Base-by-base conservation (phyloP, 2,113 vertebrate genomes). In the Egretta garzetta region DNA sequence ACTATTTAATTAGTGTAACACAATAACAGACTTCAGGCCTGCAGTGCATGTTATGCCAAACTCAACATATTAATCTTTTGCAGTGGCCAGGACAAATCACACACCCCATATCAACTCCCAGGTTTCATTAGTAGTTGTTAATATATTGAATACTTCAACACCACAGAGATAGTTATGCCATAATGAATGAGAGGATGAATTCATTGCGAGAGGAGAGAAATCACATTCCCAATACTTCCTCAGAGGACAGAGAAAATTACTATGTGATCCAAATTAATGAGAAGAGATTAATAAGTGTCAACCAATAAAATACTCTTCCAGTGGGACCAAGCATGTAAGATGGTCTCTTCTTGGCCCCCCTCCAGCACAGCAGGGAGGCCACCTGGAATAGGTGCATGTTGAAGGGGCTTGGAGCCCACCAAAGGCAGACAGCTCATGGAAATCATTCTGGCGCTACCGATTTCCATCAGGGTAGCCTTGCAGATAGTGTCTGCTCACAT, bases 161-260 rank as follows among this genome's bases (percentile, higher is more conserved):
- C 79, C 67, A 68, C 41, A 45, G 71, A 95, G 88, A 71, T 83
- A 92, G 94, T 93, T 50, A 64, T 37, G 19, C 55, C 4, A 4
- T 88, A 93, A 95, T 90, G 81, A 97, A 94, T 80, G 79, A 94
- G 90, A 83, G 63, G 67, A 88, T 58, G 28, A 79, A 93, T 91
- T 90, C 53, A 82, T 91, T 85, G n/a, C 0, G 32, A 87, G 62
- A 93, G 47, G 41, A 86, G 47, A 82, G 87, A 85, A 96, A 91
- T 94, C 71, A 58, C 35, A 53, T 82, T 96, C 70, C 77, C 32
- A 82, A 41, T 82, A 73, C 71, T 80, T 88, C 62, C 70, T 62
- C 70, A 88, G 62, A 93, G 82, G 79, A 88, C 68, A 88, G 35
- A 79, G 82, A 84, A 91, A 93, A 95, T 92, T 79, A 71, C 70